Base-by-base conservation (phyloP, 2,888 invertebrate genomes). In the Cyclophora punctaria region DNA sequence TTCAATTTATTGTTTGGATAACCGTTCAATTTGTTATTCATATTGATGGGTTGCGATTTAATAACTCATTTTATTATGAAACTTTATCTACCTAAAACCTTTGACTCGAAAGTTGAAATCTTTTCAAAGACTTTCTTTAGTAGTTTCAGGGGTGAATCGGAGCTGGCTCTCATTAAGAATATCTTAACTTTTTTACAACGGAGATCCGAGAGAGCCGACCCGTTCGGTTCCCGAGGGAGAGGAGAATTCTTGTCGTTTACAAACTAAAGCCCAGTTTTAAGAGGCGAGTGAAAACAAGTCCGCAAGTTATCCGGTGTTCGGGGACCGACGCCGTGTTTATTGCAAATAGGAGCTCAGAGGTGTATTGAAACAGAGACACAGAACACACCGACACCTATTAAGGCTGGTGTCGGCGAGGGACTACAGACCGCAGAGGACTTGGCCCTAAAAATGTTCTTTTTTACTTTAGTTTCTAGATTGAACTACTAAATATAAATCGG, bases 291-390 rank as follows among this genome's bases (percentile, higher is more conserved):
- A 72, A 76, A 79, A 80, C 75, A 77, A 79, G 73, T 75, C 73
- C 57, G 68, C 62, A 77, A 80, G 69, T 81, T 73, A 73, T 71
- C 72, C 73, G 57, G 57, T 65, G 69, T 64, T 65, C 71, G 64
- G 69, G 67, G 69, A 72, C 72, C 73, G 67, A 75, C 73, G 75
- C 72, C 73, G 75, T 78, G 78, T 83, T 83, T 81, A 82, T 77
- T 81, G 77, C 77, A 76, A 82, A 80, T 77, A 78, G 73, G 71
- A 75, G 75, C 73, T 78, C 72, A 73, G 60, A 55, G 60, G 51
- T 62, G 51, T 54, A 57, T 58, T 58, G 56, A 57, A 55, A 59
- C 58, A 65, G 57, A 51, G 50, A 37, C 20, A 20, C 20, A 5
- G 5, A 37, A 37, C 37, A 4, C 37, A 37, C 37, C 4, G 51